Evolutionary conservation across 1,140 invertebrate species (phyloP).

Genomic region (Sitodiplosis mosellana): DNA sequence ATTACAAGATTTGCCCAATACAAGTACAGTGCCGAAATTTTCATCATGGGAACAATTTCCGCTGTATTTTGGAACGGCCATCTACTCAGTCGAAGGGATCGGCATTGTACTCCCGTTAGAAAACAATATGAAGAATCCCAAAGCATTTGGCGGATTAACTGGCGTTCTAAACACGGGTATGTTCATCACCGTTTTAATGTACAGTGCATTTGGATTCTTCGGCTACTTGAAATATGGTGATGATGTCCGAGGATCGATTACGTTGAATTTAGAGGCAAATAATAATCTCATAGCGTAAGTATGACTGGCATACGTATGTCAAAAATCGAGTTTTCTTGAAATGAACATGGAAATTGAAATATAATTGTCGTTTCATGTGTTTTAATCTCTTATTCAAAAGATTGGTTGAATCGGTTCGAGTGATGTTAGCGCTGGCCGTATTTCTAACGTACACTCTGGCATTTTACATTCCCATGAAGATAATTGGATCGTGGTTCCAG

Average conservation of each 20-base stretch:
- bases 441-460: slow-evolving; percentile 78
- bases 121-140: slow-evolving; percentile 74
- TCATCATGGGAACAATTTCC: slow-evolving; percentile 47
- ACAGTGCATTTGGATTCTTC: slow-evolving; percentile 75
- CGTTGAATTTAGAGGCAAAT: slow-evolving; percentile 55
- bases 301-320: too few relatives aligned
- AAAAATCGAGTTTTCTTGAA: too few relatives aligned
- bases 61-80: slow-evolving; percentile 71
- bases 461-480: slow-evolving; percentile 81
- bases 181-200: slow-evolving; percentile 63
- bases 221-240: slow-evolving; percentile 81
- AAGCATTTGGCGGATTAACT: slow-evolving; percentile 61
- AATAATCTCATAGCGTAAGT: too few relatives aligned
- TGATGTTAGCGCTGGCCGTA: slow-evolving; percentile 71
- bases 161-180: slow-evolving; percentile 80
- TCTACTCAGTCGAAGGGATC: slow-evolving; percentile 46
- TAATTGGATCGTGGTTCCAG: slow-evolving; percentile 61
- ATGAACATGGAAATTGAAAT: slow-evolving; percentile 18
- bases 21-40: slow-evolving; percentile 38
- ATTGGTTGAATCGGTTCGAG: slow-evolving; percentile 57
- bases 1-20: slow-evolving; percentile 49
- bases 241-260: slow-evolving; percentile 61
- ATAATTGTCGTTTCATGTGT: too few relatives aligned
- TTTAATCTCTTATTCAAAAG: slow-evolving; percentile 33
- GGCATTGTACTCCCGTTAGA: slow-evolving; percentile 51